Evolutionary conservation across 2,888 invertebrate genomes (phyloP), one percentile per base, ranked within the genome.

Genomic region (Euclidia mi): DNA sequence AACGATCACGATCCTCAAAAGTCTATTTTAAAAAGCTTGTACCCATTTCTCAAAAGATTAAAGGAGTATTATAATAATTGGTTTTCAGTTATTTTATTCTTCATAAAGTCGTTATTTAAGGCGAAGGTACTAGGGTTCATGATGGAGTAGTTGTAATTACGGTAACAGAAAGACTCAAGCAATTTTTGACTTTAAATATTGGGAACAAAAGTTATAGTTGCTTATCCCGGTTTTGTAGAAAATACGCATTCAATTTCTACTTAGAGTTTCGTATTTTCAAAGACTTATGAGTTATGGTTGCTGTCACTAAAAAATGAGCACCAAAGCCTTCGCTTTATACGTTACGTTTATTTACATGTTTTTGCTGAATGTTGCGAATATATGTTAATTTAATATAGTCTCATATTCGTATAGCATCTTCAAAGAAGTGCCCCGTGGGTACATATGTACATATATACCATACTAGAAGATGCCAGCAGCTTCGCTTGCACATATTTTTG

Each of bases 171-270:
- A 7, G 7, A 25, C 7, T 15, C 35, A 15, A 12, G 9, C 9
- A 15, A 35, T 7, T 15, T 10, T 35, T 15, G 12, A 9, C 14
- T 12, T 14, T 34, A 11, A 11, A 6, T 4, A 12, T 34, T 12
- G 12, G 14, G 12, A 4, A 12, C n/a, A 3, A 12, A 34, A 14
- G n/a, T n/a, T n/a, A n/a, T n/a, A n/a, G n/a, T 34, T 7, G 15
- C 10, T 35, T 35, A 15, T 7, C 12, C 7, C 3, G 2, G 9
- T 15, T 11, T 7, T 12, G 35, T 35, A 15, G 35, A 35, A 35
- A 10, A 31, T 35, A 35, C 35, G 35, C 35, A 35, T 35, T 15
- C 6, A 35, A 15, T 35, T 35, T 17, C 15, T 35, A 35, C 35
- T 4, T 35, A 4, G 35, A 35, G 15, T 15, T 35, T 32, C 10